Conservation (phyloP, 2,888 invertebrate genomes). For the Tridacna gigas region DNA sequence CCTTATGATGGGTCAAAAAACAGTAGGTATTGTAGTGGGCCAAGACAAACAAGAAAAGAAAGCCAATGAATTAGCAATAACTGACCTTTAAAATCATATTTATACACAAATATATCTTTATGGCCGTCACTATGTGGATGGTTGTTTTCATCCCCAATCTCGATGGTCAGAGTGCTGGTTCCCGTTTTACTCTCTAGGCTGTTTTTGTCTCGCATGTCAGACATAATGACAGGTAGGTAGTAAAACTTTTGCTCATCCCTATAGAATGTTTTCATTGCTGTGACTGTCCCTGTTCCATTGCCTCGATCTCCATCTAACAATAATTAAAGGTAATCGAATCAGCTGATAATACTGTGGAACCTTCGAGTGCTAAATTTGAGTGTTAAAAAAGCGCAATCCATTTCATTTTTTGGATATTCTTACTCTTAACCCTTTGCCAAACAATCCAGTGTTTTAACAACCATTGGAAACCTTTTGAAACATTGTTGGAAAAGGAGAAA, state of each 20-base stretch:
- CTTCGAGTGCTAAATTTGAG: too few species aligned
- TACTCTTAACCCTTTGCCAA: too few species aligned
- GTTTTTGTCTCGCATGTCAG: conserved; percentile 93
- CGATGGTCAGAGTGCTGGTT: conserved; percentile 97
- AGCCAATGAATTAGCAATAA: conserved; percentile 84
- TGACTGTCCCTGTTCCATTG: conserved; percentile 98
- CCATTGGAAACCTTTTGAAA: too few species aligned
- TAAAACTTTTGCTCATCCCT: conserved; percentile 98
- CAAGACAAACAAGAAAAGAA: too few species aligned
- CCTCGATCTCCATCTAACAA: conserved; percentile 73
- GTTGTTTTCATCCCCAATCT: conserved; percentile 99
- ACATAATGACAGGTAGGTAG: conserved; percentile 98
- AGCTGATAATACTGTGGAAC: too few species aligned
- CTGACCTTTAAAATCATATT: conserved; percentile 90
- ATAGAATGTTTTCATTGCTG: conserved; percentile 96
- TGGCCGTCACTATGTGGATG: conserved; percentile 99
- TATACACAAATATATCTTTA: conserved; percentile 98
- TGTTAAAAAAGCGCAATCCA: too few species aligned
- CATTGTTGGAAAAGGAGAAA: too few species aligned
- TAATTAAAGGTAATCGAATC: too few species aligned
- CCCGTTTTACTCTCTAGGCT: conserved; percentile 94
- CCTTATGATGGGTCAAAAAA: too few species aligned
- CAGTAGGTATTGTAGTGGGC: too few species aligned
- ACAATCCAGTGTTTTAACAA: too few species aligned
- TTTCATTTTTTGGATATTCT: too few species aligned